Evolutionary conservation across 2,113 vertebrate genomes (phyloP), one percentile per base, ranked within the genome.

Genomic region (Craseonycteris thonglongyai): DNA sequence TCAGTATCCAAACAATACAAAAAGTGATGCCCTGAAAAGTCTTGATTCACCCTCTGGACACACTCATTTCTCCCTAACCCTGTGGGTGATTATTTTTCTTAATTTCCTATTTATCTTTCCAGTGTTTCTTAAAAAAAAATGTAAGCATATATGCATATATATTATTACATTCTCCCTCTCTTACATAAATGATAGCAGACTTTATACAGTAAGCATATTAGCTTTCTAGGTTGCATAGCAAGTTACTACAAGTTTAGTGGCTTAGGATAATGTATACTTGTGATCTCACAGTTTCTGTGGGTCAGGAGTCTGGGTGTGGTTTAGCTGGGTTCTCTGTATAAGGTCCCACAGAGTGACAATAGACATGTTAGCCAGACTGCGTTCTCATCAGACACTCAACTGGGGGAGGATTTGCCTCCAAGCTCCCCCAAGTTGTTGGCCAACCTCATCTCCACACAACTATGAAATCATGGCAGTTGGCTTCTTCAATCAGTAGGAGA

Each of bases 41-140:
- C 63, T 59, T 49, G 5, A 0, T 49, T 0, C 15, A 10, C 5
- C 1, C 28, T 1, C 6, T 0, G 7, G 18, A 40, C 12, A 24
- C 40, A 28, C 0, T 1, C 26, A 38, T 75, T 75, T 59, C 79
- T 42, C 42, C 21, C 28, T 68, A n/a, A 18, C 22, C 4, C 30
- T 35, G 12, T 10, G 42, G 21, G 28, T 24, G 56, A 56, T 65
- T 33, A 42, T 22, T 66, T 66, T 11, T n/a, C 38, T 30, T 33
- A 28, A n/a, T 22, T 90, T 68, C 71, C 61, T 61, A 16, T 40
- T 61, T 59, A 51, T 61, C 28, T 47, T 84, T 40, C 49, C 38
- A 49, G 12, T 18, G 49, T 54, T 58, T 75, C 84, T 45, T 69
- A n/a, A n/a, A 18, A 30, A 30, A 59, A 83, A 59, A 78, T 26